These are phyloP conservation scores for Ianthella basta DNA, from an alignment of 37 sponge, comb jelly and placozoan species.

Conservation along the genomic window DNA sequence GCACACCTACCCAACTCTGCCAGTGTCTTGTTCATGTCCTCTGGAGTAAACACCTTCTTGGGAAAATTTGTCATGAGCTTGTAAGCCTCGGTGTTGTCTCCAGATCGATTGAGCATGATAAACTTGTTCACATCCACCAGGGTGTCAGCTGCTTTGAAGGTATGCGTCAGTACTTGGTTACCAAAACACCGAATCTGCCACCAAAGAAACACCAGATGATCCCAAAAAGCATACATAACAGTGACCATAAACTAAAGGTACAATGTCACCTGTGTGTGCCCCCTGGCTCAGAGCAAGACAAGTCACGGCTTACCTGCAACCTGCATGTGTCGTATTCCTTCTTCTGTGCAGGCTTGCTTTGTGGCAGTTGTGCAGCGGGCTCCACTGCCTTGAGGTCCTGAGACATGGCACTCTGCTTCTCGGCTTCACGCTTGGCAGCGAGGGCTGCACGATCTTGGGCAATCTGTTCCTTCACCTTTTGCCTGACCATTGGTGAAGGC, in stretches of 20 bases:
- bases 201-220: no score
- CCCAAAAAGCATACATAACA: no score
- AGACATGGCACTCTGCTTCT: constrained; percentile 26
- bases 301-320: constrained; percentile 61
- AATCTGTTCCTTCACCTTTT: constrained; percentile 79
- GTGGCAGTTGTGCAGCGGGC: neutral
- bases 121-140: constrained; percentile 61
- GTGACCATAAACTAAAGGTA: no score
- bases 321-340: constrained; percentile 71
- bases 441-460: constrained; percentile 71
- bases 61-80: constrained; percentile 79
- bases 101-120: constrained; percentile 54
- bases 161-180: constrained; percentile 50
- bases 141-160: constrained; percentile 60
- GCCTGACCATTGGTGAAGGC: constrained; percentile 21
- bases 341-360: constrained; percentile 39
- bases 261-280: no score
- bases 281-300: no score
- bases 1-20: constrained; percentile 60
- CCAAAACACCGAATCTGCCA: constrained; percentile 62
- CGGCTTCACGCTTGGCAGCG: constrained; percentile 43
- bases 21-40: constrained; percentile 59
- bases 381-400: neutral
- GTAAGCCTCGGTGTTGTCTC: constrained; percentile 15
- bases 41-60: constrained; percentile 53